Evolutionary conservation across 2,888 invertebrate species (phyloP), one percentile per base, ranked within the genome.

Genomic region (Dendrolimus pini): DNA sequence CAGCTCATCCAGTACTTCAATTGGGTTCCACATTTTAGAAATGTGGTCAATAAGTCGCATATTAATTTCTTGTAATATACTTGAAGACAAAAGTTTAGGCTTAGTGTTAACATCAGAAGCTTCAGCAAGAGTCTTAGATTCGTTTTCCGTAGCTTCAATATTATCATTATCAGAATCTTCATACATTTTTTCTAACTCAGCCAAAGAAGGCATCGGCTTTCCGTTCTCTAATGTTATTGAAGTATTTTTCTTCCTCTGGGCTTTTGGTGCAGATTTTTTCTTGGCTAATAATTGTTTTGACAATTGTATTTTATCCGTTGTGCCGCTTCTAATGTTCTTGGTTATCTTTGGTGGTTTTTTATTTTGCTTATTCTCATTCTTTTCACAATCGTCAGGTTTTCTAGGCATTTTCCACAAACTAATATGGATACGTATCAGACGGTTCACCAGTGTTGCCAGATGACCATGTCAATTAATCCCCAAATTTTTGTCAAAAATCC

Each of bases 151-250:
- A 7, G 9, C 7, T 52, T 54, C 41, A 9, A 41, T 54, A 42
- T 63, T 58, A 3, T 63, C 64, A 18, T 71, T 73, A 53, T 74
- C 74, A 55, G 74, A 70, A 58, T 73, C 70, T 18, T 70, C 71
- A 66, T 59, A 80, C 69, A 75, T 69, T 63, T 69, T 70, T 55
- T 79, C 71, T 10, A 81, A 64, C 7, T 78, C 78, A 0, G 71
- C 58, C 54, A 80, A 58, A 2, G 74, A 68, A 14, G 79, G 80
- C 70, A 80, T 66, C 7, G 69, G 71, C 12, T 60, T 67, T 78
- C 6, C 72, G 67, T 60, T 75, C 77, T 6, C 63, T 10, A 9
- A 10, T 10, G 12, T 47, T 47, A 8, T 47, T 47, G 12, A 12
- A 10, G 9, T 12, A 47, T 12, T 47, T 2, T 47, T 47, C 9